These are phyloP conservation scores for Dicyrtoma fusca DNA, from an alignment of 2,888 invertebrate genomes.

Conservation along the genomic window DNA sequence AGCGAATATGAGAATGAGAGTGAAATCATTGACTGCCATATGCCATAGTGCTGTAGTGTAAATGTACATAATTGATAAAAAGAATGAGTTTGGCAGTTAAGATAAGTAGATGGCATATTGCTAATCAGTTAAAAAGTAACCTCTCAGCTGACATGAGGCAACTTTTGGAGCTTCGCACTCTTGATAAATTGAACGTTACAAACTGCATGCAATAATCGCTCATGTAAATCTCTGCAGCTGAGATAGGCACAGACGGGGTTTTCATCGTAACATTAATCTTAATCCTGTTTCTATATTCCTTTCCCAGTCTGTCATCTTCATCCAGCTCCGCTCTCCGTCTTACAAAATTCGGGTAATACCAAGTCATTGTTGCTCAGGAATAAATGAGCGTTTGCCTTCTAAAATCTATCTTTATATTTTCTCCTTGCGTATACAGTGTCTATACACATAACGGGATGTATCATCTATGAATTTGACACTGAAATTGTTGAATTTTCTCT, in stretches of 20 bases:
- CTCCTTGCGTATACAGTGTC: too few species aligned
- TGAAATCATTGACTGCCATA: conserved; percentile 3
- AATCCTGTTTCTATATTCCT: not conserved
- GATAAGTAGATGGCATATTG: conserved; percentile 33
- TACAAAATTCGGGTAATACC: not conserved
- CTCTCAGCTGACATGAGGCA: conserved; percentile 6
- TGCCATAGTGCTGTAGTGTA: conserved; percentile 17
- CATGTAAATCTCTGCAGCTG: conserved; percentile 20
- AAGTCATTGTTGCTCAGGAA: not conserved
- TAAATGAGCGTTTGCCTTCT: not conserved
- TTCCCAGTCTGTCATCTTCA: not conserved
- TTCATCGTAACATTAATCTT: conserved; percentile 23
- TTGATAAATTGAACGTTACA: conserved; percentile 22
- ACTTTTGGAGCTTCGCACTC: not conserved
- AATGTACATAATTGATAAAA: conserved; percentile 1
- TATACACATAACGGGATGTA: too few species aligned
- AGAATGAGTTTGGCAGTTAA: conserved; percentile 22
- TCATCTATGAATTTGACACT: too few species aligned
- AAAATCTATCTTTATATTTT: not conserved
- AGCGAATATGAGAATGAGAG: too few species aligned
- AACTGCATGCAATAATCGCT: conserved; percentile 20
- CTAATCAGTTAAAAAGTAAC: conserved; percentile 28
- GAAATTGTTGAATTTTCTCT: too few species aligned
- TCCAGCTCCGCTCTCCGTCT: not conserved
- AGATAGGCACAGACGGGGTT: conserved; percentile 12